Conservation (phyloP, 2,888 invertebrate species). For the Sphecodes monilicornis region DNA sequence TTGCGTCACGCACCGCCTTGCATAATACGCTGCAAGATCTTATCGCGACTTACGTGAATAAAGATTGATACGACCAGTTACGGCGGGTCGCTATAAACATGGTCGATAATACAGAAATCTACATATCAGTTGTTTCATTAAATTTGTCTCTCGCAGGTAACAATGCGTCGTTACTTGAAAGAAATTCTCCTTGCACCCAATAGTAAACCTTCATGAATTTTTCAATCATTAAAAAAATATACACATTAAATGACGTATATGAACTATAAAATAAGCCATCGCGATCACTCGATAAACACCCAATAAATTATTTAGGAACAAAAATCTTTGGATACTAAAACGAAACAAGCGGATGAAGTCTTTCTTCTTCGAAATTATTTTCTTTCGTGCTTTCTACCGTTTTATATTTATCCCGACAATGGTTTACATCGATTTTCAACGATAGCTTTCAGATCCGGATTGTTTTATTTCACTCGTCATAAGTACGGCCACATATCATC, state of each 20-base stretch:
- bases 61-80: constrained; percentile 15
- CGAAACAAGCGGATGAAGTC: not conserved
- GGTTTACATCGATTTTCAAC: not conserved
- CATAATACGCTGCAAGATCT: constrained; percentile 28
- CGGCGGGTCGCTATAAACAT: not conserved
- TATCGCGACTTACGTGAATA: constrained; percentile 42
- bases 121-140: constrained; percentile 10
- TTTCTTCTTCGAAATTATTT: not conserved
- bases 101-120: constrained; percentile 48
- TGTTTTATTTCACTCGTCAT: constrained; percentile 37
- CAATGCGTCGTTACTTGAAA: not conserved
- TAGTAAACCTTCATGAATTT: not conserved
- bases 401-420: not conserved
- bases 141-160: not conserved
- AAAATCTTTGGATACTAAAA: not conserved
- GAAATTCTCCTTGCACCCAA: not conserved
- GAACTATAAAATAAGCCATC: not conserved
- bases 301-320: not conserved
- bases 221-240: no score
- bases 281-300: not conserved
- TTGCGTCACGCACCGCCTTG: constrained; percentile 28
- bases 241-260: not conserved
- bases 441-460: constrained; percentile 15
- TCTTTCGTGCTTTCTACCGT: not conserved
- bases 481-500: constrained; percentile 43